Conservation (phyloP, 2,113 vertebrate species). For the Haliaeetus leucogaster region DNA sequence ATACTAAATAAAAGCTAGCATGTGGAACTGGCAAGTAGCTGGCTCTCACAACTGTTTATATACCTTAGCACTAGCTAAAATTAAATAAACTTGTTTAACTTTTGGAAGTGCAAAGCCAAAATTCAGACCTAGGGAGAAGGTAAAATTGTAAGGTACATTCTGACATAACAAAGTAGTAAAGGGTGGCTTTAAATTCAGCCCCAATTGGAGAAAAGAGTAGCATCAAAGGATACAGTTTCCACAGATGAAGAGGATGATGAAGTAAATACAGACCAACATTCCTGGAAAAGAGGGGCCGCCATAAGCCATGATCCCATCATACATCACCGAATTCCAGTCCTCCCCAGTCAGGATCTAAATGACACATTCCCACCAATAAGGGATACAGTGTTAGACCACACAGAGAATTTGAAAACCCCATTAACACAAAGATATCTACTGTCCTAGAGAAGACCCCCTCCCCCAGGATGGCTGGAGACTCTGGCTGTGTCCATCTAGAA, state of each 20-base stretch:
- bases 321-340: slow-evolving; percentile 99
- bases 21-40: not conserved
- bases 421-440: slow-evolving; percentile 6
- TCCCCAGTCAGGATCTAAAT: slow-evolving; percentile 97
- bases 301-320: slow-evolving; percentile 98
- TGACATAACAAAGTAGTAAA: not conserved
- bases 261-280: slow-evolving; percentile 99
- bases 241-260: slow-evolving; percentile 99
- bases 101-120: not conserved
- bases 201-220: slow-evolving; percentile 25
- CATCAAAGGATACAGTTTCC: slow-evolving; percentile 97
- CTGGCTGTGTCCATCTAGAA: not conserved
- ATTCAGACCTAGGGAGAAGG: not conserved
- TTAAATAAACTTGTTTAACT: not conserved
- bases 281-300: slow-evolving; percentile 98
- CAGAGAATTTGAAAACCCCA: slow-evolving; percentile 61
- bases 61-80: not conserved
- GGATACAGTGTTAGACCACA: slow-evolving; percentile 79
- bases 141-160: not conserved
- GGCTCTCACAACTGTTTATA: not conserved
- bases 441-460: not conserved
- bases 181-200: not conserved
- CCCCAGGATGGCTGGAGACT: not conserved
- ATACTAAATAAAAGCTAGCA: not conserved
- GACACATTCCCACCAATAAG: slow-evolving; percentile 81